Base-by-base conservation (phyloP, 92 coral and sea anemone species). In the Epizoanthus illoricatus region DNA sequence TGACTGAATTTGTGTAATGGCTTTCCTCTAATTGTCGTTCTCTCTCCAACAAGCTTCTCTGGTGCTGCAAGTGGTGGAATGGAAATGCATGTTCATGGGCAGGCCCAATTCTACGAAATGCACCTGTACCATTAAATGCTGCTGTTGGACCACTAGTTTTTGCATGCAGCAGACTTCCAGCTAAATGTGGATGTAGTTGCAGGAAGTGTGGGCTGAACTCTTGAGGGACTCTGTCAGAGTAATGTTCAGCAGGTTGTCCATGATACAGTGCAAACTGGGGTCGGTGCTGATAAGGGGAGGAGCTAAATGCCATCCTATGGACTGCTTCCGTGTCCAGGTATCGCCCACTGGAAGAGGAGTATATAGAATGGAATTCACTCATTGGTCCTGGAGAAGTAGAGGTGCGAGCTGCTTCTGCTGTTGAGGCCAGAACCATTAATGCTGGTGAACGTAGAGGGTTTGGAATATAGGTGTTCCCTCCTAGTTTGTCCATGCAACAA, bases 371-470 rank as follows among this genome's bases (percentile, higher is more conserved):
- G 61, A 91, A 91, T 71, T 93, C 97, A 85, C 85, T 93, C 78
- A 93, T 65, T 55, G 94, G 84, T n/a, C 94, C 89, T 9, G 97
- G 91, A 16, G 93, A 88, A 28, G 97, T 84, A 16, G 97, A 89
- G 3, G 92, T 85, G 60, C 92, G 86, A 52, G 97, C 94, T n/a
- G 94, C 97, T 84, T 93, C 97, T 2, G 97, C 97, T 6, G 97
- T 93, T 20, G 97, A 93, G 5, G 97, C 97, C 62, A 93, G 79
- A 69, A 93, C 97, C 97, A 93, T 93, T 67, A 93, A 91, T 49
- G 97, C 97, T 49, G 97, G 97, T 7, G 97, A 93, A 8, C 91
- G 88, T 28, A 93, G 87, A 45, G 97, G 97, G 68, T 93, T 93
- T 23, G 97, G 97, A 63, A 93, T 88, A 89, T 78, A 93, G 8